Conservation (phyloP, 2,888 invertebrate species). For the Papilio protenor region DNA sequence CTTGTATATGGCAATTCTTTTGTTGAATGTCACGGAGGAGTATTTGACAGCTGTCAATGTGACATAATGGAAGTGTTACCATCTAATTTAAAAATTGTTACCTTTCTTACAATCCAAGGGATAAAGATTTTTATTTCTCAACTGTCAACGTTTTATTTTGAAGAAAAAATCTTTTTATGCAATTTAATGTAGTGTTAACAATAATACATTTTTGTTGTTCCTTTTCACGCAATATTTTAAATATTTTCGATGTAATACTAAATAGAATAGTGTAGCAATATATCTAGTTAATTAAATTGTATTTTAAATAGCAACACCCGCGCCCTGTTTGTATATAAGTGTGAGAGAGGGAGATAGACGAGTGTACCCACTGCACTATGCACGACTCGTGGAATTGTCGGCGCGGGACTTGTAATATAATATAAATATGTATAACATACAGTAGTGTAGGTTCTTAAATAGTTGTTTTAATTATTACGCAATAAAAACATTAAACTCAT, state of each 20-base stretch:
- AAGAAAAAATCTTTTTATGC: neutral
- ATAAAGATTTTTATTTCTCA: neutral
- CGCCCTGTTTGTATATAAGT: constrained; percentile 71
- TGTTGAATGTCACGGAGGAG: neutral
- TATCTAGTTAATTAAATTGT: constrained; percentile 22
- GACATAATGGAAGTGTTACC: constrained; percentile 14
- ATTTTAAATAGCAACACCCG: constrained; percentile 46
- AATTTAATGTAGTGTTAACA: neutral
- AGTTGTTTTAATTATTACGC: constrained; percentile 77
- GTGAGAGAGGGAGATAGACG: constrained; percentile 49
- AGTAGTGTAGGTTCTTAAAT: constrained; percentile 61
- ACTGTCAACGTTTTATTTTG: neutral
- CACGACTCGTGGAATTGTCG: constrained; percentile 78
- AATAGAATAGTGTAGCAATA: constrained; percentile 4
- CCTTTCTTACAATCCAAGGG: neutral
- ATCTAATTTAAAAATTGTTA: neutral
- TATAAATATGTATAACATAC: constrained; percentile 51
- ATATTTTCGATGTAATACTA: constrained; percentile 19
- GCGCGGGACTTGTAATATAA: constrained; percentile 63
- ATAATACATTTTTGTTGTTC: neutral
- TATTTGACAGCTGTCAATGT: constrained; percentile 1
- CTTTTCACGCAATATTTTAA: constrained; percentile 10
- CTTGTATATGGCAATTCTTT: constrained; percentile 51
- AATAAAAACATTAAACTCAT: constrained; percentile 56
- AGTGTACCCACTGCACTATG: constrained; percentile 72